A percentile compares a stretch with the other conserved stretches of the same genome.
Evolutionary conservation across 2,888 invertebrate genomes (phyloP).

Genomic region (Erynnis tages): DNA sequence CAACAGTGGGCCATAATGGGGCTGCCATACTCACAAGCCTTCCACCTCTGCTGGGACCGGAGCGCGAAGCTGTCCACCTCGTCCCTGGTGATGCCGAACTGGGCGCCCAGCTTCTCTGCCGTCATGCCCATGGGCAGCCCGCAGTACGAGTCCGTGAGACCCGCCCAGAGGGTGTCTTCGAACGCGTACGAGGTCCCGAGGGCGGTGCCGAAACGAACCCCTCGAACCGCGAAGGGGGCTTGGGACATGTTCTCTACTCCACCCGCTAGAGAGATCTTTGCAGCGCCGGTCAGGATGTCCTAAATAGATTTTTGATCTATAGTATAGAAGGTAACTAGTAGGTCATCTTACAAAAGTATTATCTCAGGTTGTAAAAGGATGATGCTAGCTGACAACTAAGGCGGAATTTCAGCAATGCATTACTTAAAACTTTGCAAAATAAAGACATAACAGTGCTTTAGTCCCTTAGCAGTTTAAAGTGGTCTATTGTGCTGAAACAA

Average conservation of each 20-base stretch:
- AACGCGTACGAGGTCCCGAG: slow-evolving; percentile 89
- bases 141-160: slow-evolving; percentile 92
- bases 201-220: slow-evolving; percentile 92
- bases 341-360: too few relatives aligned
- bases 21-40: slow-evolving; percentile 82
- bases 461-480: too few relatives aligned
- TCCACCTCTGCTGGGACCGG: slow-evolving; percentile 93
- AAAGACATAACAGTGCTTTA: too few relatives aligned
- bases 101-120: slow-evolving; percentile 93
- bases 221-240: slow-evolving; percentile 92
- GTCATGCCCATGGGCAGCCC: slow-evolving; percentile 98
- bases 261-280: slow-evolving; percentile 93
- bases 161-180: slow-evolving; percentile 95
- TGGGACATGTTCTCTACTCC: slow-evolving; percentile 98
- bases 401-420: too few relatives aligned
- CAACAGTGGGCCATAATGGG: too few relatives aligned
- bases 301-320: too few relatives aligned
- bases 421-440: too few relatives aligned
- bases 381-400: too few relatives aligned
- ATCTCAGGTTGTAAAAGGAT: too few relatives aligned
- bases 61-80: slow-evolving; percentile 93
- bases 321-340: too few relatives aligned
- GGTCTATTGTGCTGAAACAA: too few relatives aligned
- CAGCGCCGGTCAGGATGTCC: slow-evolving; percentile 93
- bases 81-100: slow-evolving; percentile 89